Conservation (phyloP, 1,140 invertebrate genomes). For the Drosophila nannoptera region DNA sequence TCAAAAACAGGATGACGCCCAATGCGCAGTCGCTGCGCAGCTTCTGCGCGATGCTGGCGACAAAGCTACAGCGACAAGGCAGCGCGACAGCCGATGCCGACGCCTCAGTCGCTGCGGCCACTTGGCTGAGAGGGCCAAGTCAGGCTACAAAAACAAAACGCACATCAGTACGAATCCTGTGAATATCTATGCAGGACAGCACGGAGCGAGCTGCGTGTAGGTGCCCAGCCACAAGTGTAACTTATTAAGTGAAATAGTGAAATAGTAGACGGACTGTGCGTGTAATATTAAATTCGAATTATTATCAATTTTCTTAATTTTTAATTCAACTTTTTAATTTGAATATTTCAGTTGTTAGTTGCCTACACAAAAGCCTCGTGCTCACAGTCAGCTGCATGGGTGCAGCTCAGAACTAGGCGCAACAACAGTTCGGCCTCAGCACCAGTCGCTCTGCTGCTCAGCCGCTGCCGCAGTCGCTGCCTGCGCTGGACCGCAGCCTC, state of each 20-base stretch:
- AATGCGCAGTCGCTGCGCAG: conserved; percentile 65
- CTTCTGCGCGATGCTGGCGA: conserved; percentile 52
- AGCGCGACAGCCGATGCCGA: conserved; percentile 15
- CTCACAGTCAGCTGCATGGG: conserved; percentile 56
- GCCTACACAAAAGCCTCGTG: conserved; percentile 3
- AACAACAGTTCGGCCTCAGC: conserved; percentile 9
- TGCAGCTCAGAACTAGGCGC: conserved; percentile 20
- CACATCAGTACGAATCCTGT: conserved; percentile 72
- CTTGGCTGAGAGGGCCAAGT: conserved; percentile 49
- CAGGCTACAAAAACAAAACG: conserved; percentile 73
- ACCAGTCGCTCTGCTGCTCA: conserved; percentile 17
- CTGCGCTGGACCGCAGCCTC: conserved; percentile 16
- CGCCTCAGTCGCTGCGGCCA: conserved; percentile 7
- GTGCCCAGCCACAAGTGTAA: conserved; percentile 25
- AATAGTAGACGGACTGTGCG: neutral
- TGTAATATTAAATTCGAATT: neutral
- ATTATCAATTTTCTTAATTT: conserved; percentile 5
- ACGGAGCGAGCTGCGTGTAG: conserved; percentile 48
- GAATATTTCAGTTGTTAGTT: neutral
- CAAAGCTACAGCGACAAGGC: conserved; percentile 67
- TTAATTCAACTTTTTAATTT: neutral
- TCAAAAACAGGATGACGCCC: conserved; percentile 58
- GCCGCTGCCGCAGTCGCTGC: conserved; percentile 27
- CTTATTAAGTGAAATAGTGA: neutral
- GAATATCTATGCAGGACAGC: conserved; percentile 76